Evolutionary conservation across 1,140 invertebrate genomes (phyloP).

Genomic region (Microplitis mediator): DNA sequence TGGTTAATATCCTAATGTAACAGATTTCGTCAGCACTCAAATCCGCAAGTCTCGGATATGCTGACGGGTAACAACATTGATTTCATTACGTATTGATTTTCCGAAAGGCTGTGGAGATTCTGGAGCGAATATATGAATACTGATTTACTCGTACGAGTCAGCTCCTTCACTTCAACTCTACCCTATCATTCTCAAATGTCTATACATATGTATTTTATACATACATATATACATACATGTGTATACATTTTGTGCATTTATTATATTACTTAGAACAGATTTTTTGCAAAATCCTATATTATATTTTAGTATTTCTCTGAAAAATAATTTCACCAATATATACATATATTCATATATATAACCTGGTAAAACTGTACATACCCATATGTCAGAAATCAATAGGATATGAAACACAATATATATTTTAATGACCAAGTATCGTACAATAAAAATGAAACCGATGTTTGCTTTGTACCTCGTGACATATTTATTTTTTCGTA

Average conservation of each 20-base stretch:
- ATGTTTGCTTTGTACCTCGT: too few relatives aligned
- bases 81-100: slow-evolving; percentile 60
- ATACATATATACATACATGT: not conserved
- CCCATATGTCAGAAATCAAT: not conserved
- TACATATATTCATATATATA: too few relatives aligned
- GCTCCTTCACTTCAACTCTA: slow-evolving; percentile 22
- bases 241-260: not conserved
- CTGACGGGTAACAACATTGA: slow-evolving; percentile 54
- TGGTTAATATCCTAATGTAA: not conserved
- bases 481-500: too few relatives aligned
- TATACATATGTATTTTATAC: slow-evolving; percentile 18
- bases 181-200: slow-evolving; percentile 10
- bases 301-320: not conserved
- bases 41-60: slow-evolving; percentile 31
- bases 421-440: too few relatives aligned
- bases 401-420: too few relatives aligned
- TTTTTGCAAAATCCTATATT: not conserved
- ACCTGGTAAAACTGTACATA: not conserved
- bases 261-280: not conserved
- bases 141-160: slow-evolving; percentile 39
- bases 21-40: slow-evolving; percentile 10
- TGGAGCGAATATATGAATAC: slow-evolving; percentile 55
- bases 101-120: slow-evolving; percentile 42
- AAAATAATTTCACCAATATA: not conserved
- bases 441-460: too few relatives aligned